Percentiles rank a stretch among this genome's conserved stretches.
phyloP scores from a whole-genome alignment of 2,888 invertebrate genomes.

The Rapana venosa region DNA sequence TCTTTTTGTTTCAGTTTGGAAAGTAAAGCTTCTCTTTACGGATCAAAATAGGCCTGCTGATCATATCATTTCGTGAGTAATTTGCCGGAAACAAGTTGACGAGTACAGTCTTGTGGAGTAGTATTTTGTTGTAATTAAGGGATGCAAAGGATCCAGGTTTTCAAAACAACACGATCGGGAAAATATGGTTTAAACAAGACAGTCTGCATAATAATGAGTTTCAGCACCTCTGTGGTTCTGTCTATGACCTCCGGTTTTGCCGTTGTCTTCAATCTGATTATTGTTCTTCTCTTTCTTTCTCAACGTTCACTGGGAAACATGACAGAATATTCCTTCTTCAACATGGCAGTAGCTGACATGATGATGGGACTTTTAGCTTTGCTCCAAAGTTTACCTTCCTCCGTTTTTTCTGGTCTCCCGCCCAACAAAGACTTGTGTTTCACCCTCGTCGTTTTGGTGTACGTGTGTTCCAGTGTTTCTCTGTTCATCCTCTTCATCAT shows the following conservation, averaged over 20 bases:
- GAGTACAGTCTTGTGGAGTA: no score
- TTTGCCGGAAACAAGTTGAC: no score
- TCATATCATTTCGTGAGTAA: no score
- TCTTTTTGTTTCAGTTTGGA: no score
- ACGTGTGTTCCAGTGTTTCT: background rate
- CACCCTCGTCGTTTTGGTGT: background rate
- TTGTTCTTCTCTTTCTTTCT: background rate
- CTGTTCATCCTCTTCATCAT: background rate
- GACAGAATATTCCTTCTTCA: background rate
- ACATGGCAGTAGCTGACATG: background rate
- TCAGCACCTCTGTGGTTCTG: background rate
- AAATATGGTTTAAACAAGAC: no score
- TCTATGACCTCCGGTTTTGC: background rate
- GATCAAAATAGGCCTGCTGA: no score
- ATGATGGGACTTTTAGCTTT: background rate
- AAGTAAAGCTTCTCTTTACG: no score
- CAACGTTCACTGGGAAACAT: background rate
- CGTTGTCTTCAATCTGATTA: background rate
- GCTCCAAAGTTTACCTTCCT: background rate
- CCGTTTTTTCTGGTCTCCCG: background rate
- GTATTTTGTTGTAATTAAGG: no score
- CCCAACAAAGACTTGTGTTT: background rate
- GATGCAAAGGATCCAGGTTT: no score
- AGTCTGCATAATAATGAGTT: no score
- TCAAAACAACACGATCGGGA: no score